Evolutionary conservation across 2,797 vertebrate genomes (phyloP), one percentile per base, ranked within the genome.

Genomic region (Syncerus caffer): DNA sequence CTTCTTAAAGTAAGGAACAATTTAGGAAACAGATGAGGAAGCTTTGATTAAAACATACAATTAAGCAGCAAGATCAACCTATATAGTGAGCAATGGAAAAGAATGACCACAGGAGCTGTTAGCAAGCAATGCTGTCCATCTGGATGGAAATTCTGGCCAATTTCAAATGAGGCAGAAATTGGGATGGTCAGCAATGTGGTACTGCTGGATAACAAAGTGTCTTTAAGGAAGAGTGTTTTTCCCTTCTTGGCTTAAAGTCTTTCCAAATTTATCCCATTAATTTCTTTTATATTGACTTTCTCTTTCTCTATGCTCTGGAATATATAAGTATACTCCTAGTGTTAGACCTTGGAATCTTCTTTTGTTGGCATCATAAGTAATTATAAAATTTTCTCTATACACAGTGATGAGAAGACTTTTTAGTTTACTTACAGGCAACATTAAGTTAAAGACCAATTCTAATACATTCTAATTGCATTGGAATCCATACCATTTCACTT

Each of bases 381-480:
- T 91, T 92, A 1, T 2, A 8, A 92, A 97, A 29, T 57, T 7
- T 91, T 90, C 47, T 96, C 76, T 97, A 80, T 84, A 97, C 60
- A 90, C 76, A 98, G 71, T 50, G 91, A 92, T 96, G 60, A 76
- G n/a, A n/a, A 23, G 71, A 47, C 53, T 85, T 85, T 90, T 88
- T 67, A 90, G 96, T 96, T 98, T 97, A 97, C 89, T 96, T 87
- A 92, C 95, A 97, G 97, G 93, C 83, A 89, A 88, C 34, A 42
- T 97, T 98, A 97, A 88, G 29, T 96, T 34, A 96, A 98, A 87
- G 90, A 91, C 85, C 55, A 92, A 94, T 10, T 98, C 23, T 87
- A 96, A 92, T 71, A 50, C 90, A 98, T 97, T 97, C 97, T 98
- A 98, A 98, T 96, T 98, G 96, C 93, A 98, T 96, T 98, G 97